Base-by-base conservation (phyloP, 2,113 vertebrate species). In the Hemiprocne comata region DNA sequence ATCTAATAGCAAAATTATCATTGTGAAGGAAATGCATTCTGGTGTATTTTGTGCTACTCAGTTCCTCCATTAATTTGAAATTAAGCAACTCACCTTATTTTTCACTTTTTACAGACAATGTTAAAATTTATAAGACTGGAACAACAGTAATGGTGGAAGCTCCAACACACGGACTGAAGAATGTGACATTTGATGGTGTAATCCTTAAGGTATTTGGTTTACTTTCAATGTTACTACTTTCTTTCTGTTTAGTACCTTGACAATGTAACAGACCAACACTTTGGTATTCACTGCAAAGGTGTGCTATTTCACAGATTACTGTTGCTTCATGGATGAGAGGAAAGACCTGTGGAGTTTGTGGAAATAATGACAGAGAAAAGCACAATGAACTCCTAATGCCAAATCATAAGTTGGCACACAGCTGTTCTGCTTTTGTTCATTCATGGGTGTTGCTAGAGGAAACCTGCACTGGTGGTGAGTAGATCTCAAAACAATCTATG, bases 321-420 rank as follows among this genome's bases (percentile, higher is more conserved):
- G 66, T 95, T n/a, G 28, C 89, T 48, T 93, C 96, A 6, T 93
- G 81, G 94, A 96, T 97, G 96, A 97, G 74, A 94, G 97, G 97
- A 57, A 97, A 94, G 58, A 98, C 95, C n/a, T 98, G 98, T 5
- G 97, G 97, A 87, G 53, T 98, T 33, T 98, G 97, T 54, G 97
- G 98, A 53, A 97, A 96, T 73, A 97, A 97, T 60, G 96, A 97
- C 80, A 94, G 95, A 75, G 87, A 97, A 83, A 84, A 82, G 58
- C 82, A 78, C 38, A 96, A 96, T 64, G 97, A 97, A 57, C 85
- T 96, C 61, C 86, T 80, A 57, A 96, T 95, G 94, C 97, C 98
- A 48, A 97, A 98, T 87, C 94, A 23, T 17, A 87, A 94, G 21
- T 54, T 72, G 46, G 95, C 97, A 57, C 79, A 93, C 33, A 97